Evolutionary conservation across 2,797 vertebrate species (phyloP), one percentile per base, ranked within the genome.

Genomic region (Pampus argenteus): DNA sequence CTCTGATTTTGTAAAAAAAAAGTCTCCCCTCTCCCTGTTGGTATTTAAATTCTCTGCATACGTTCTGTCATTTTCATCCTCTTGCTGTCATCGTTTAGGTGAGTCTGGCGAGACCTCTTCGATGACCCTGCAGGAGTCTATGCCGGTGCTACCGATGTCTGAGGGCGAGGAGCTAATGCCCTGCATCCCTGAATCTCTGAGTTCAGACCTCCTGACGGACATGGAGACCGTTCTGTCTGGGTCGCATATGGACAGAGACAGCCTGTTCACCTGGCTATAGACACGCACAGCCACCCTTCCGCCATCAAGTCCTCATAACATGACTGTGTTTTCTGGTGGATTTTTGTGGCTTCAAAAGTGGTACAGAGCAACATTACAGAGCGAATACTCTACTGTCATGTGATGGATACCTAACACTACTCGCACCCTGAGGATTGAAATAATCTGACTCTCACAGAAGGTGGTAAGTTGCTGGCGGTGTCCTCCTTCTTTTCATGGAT

Each of bases 251-350:
- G 97, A 98, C 93, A 98, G 97, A 93, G 97, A 98, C 92, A 98
- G 96, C 91, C 96, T 98, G 91, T 96, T 98, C 88, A 98, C 97
- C 81, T 98, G 97, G 97, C 94, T 98, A 95, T 98, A 98, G 95
- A 94, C 76, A 59, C 63, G 26, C 55, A 52, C 63, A 18, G 40
- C 34, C 68, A 11, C 23, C 18, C 17, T 48, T 48, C 57, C 3
- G 65, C 67, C 67, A 56, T 80, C 63, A 63, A 50, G 66, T 76
- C 60, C 81, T 79, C 66, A 51, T 26, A 52, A 80, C 36, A 7
- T 67, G 79, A 87, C 83, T 87, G 74, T 85, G 74, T 80, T 69
- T 74, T 84, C 48, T 71, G 78, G 62, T 80, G 75, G 78, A 85
- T 66, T 58, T 64, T 67, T 42, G 65, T 40, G 38, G 69, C 65